These are phyloP conservation scores for Trochalopteron elliotii DNA, from an alignment of 2,113 vertebrate genomes.

Conservation along the genomic window DNA sequence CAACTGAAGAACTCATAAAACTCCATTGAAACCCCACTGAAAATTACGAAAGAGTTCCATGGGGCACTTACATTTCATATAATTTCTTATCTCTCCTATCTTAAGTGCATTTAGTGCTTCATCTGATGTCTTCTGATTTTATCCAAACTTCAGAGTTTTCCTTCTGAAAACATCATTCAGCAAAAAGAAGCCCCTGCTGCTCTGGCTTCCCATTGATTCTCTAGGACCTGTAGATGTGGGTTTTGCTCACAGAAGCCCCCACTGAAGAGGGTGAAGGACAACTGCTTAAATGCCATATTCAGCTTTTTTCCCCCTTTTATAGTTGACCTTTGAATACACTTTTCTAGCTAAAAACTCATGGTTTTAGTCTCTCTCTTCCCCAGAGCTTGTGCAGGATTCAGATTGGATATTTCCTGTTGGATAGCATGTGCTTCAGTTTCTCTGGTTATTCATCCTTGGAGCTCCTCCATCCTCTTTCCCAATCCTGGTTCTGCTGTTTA, in stretches of 20 bases:
- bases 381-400: neutral
- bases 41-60: neutral
- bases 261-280: neutral
- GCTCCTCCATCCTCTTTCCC: neutral
- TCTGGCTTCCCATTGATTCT: neutral
- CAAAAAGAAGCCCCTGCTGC: neutral
- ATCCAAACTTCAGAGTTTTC: neutral
- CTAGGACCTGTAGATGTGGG: neutral
- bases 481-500: neutral
- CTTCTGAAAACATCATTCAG: neutral
- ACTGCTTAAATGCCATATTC: neutral
- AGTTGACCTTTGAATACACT: neutral
- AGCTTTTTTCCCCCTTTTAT: neutral
- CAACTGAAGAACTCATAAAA: neutral
- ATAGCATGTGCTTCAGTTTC: neutral
- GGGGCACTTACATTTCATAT: neutral
- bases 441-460: conserved; percentile 16
- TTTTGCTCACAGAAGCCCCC: neutral
- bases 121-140: neutral
- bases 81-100: neutral
- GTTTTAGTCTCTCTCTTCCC: neutral
- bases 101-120: neutral
- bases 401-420: neutral
- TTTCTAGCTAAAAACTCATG: neutral
- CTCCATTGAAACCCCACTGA: neutral